Percentiles rank a stretch among this genome's conserved stretches.
phyloP scores from a whole-genome alignment of 2,113 vertebrate species.

The Mus spicilegus region DNA sequence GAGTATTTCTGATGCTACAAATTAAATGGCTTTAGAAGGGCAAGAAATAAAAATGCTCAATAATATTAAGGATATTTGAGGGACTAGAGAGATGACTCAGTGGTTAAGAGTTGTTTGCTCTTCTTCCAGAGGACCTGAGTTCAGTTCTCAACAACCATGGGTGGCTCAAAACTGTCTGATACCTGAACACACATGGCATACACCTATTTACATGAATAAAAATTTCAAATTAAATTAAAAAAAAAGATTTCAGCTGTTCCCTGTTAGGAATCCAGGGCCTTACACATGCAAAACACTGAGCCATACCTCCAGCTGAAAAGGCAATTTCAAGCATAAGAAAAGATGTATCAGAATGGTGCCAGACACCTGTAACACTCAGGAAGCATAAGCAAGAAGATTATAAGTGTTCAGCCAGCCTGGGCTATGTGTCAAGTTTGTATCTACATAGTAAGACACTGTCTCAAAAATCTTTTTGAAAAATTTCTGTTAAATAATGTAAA shows the following conservation, averaged over 20 bases:
- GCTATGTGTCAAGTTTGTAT: not conserved
- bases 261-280: not conserved
- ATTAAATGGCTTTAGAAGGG: not conserved
- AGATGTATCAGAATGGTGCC: not conserved
- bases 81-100: not conserved
- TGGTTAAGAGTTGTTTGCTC: not conserved
- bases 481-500: not conserved
- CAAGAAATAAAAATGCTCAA: slow-evolving; percentile 53
- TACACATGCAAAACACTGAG: not conserved
- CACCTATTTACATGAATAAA: not conserved
- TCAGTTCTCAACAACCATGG: not conserved
- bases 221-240: not conserved
- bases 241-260: not conserved
- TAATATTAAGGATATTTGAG: not conserved
- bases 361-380: not conserved
- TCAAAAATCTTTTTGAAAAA: not conserved
- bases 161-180: not conserved
- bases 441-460: not conserved
- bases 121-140: not conserved
- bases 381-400: not conserved
- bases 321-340: slow-evolving; percentile 40
- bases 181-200: not conserved
- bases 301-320: not conserved
- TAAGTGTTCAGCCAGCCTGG: not conserved
- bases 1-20: slow-evolving; percentile 44